Evolutionary conservation across 2,797 vertebrate species (phyloP).

Genomic region (Oophaga sylvatica): DNA sequence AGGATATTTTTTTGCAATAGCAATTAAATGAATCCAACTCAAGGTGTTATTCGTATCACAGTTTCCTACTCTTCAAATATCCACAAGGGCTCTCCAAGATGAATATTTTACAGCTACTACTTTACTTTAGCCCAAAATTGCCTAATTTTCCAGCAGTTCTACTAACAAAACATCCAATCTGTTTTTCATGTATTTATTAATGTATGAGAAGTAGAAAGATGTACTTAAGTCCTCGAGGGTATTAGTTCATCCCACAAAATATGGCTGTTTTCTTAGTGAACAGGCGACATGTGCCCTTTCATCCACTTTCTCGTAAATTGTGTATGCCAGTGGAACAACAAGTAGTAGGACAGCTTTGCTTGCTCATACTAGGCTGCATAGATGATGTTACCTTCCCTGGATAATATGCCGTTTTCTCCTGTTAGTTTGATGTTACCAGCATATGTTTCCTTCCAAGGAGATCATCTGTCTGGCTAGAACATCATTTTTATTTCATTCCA

Average conservation of each 20-base stretch:
- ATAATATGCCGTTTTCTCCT: conserved; percentile 3
- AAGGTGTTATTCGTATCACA: too few species aligned
- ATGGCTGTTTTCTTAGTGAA: not conserved
- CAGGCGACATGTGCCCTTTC: conserved; percentile 5
- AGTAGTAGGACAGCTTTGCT: not conserved
- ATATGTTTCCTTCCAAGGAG: conserved; percentile 30
- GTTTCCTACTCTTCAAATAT: not conserved
- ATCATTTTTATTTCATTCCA: conserved; percentile 56
- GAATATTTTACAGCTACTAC: not conserved
- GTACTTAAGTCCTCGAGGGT: conserved; percentile 23
- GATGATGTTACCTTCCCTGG: conserved; percentile 11
- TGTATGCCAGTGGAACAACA: conserved; percentile 25
- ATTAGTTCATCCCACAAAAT: conserved; percentile 10
- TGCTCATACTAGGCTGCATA: not conserved
- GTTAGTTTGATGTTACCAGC: conserved; percentile 1
- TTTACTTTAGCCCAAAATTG: not conserved
- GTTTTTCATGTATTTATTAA: conserved; percentile 9
- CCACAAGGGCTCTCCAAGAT: not conserved
- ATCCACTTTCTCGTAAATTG: conserved; percentile 9
- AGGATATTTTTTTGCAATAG: too few species aligned
- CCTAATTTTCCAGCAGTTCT: not conserved
- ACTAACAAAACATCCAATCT: not conserved
- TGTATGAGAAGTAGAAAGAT: conserved; percentile 3
- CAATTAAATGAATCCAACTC: too few species aligned
- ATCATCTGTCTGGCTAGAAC: conserved; percentile 51